phyloP scores from a whole-genome alignment of 2,113 vertebrate genomes.

The Axis porcinus region DNA sequence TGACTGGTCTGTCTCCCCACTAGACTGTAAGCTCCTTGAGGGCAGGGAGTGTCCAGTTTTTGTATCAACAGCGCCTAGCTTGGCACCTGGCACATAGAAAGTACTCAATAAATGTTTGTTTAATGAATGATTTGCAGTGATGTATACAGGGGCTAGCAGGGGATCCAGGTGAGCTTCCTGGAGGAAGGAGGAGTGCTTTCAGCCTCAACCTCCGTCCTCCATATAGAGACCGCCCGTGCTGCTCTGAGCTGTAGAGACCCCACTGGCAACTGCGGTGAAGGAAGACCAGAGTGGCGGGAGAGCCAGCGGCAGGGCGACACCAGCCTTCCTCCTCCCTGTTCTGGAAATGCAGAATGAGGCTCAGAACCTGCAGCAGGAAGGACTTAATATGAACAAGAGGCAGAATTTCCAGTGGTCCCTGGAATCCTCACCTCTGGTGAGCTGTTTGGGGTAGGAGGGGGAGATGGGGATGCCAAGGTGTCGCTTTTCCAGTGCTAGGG shows the following conservation, averaged over 20 bases:
- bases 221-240: background rate
- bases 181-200: background rate
- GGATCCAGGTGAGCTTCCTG: background rate
- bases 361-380: background rate
- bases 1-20: background rate
- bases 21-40: slow-evolving; percentile 73
- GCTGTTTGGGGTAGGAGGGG: background rate
- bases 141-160: background rate
- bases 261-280: background rate
- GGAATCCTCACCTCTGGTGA: background rate
- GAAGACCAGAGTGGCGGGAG: background rate
- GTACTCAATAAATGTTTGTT: slow-evolving; percentile 70
- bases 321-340: background rate
- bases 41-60: slow-evolving; percentile 57
- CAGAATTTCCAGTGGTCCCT: background rate
- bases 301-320: too few species aligned
- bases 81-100: slow-evolving; percentile 48
- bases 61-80: slow-evolving; percentile 47
- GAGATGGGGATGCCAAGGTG: background rate
- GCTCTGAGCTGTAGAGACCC: background rate
- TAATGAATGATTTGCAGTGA: slow-evolving; percentile 28
- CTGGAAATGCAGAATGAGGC: background rate
- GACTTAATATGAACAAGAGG: background rate
- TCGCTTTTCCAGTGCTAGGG: background rate
- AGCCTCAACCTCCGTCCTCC: background rate